phyloP scores from a whole-genome alignment of 2,888 invertebrate species.

The Cremastobaeus sp. region DNA sequence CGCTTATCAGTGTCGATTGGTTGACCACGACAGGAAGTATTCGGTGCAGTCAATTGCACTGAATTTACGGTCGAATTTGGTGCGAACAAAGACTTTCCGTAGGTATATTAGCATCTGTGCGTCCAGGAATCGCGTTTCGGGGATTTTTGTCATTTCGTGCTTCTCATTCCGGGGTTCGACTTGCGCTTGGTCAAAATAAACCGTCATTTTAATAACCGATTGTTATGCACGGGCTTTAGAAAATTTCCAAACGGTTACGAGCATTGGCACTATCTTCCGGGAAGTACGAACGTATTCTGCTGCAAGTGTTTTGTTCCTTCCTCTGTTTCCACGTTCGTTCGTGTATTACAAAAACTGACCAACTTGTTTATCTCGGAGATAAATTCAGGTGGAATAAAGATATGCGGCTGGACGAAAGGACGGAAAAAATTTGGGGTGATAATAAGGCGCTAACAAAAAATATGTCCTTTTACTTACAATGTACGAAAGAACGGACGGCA shows the following conservation, averaged over 20 bases:
- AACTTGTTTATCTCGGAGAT: constrained; percentile 39
- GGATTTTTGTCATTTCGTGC: too few relatives aligned
- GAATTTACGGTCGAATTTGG: constrained; percentile 66
- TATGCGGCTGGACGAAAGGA: constrained; percentile 16
- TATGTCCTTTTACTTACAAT: constrained; percentile 12
- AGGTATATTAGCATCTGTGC: too few relatives aligned
- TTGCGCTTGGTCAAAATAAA: too few relatives aligned
- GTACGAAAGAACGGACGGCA: background rate
- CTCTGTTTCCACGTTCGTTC: constrained; percentile 24
- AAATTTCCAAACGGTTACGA: too few relatives aligned
- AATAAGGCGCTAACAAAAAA: constrained; percentile 32
- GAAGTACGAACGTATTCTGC: constrained; percentile 27
- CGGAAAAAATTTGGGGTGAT: constrained; percentile 30
- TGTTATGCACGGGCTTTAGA: too few relatives aligned
- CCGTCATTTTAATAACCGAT: too few relatives aligned
- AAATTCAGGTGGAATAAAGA: constrained; percentile 47
- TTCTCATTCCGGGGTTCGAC: too few relatives aligned
- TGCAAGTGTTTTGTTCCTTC: constrained; percentile 31
- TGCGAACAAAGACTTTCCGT: constrained; percentile 40
- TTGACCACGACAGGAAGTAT: constrained; percentile 55
- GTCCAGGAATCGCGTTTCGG: too few relatives aligned
- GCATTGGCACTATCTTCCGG: constrained; percentile 37
- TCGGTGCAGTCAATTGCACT: constrained; percentile 62
- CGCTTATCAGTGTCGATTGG: constrained; percentile 71
- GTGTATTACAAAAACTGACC: constrained; percentile 29